phyloP scores from a whole-genome alignment of 2,113 vertebrate genomes.

The Typhlomys cinereus region DNA sequence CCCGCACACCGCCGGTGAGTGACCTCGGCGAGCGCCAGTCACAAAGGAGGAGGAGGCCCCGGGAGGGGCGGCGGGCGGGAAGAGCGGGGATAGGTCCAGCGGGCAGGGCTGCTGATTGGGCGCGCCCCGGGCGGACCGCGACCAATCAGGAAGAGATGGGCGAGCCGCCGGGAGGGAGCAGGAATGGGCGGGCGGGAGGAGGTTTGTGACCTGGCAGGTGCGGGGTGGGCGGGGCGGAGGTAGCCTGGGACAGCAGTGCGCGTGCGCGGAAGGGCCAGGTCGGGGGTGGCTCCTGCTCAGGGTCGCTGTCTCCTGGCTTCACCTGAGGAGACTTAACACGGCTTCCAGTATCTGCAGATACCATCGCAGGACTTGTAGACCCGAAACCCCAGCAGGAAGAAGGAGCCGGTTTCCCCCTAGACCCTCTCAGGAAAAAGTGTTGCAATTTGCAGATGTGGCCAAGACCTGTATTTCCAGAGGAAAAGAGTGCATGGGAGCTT shows the following conservation, averaged over 20 bases:
- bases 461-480: background rate
- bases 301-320: background rate
- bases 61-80: constrained; percentile 21
- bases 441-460: constrained; percentile 9
- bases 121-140: background rate
- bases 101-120: constrained; percentile 60
- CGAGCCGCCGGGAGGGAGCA: background rate
- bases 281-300: accelerated
- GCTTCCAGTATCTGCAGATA: background rate
- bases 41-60: constrained; percentile 48
- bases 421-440: background rate
- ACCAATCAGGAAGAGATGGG: constrained; percentile 67
- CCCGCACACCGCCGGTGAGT: constrained; percentile 38
- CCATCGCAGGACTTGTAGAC: background rate
- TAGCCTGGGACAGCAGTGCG: background rate
- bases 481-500: background rate
- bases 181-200: background rate
- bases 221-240: background rate
- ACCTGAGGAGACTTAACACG: background rate
- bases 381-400: background rate
- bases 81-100: background rate
- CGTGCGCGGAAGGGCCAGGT: background rate
- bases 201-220: constrained; percentile 80
- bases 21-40: constrained; percentile 64
- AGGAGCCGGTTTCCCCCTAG: background rate